Base-by-base conservation (phyloP, 2,888 invertebrate species). In the Drosophila mayaguana region DNA sequence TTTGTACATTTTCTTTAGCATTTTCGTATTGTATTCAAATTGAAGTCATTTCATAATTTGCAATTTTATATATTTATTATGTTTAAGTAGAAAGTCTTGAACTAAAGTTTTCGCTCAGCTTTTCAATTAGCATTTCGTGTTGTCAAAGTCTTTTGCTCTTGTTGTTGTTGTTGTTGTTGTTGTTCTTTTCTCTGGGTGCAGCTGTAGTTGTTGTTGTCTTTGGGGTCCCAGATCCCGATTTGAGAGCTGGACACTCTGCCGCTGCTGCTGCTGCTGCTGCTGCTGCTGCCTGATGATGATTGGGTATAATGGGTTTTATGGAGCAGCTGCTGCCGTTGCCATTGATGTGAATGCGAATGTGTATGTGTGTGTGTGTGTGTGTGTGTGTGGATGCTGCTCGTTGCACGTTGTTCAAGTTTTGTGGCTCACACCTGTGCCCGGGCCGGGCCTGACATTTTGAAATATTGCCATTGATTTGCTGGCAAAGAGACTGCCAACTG, bases 221-320 rank as follows among this genome's bases (percentile, higher is more conserved):
- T 66, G 64, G 76, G 63, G 56, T 78, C 56, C 69, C 50, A 70
- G 84, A 81, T 83, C 87, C 84, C 81, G 76, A 83, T 83, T 86
- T 67, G 56, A 72, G 75, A 76, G 61, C 84, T 76, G 76, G 84
- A 83, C 81, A 76, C 87, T 51, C 65, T 18, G 59, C 59, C 48
- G 59, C 59, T 53, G 57, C 63, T 50, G 72, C 73, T 78, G 78
- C 76, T n/a, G n/a, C n/a, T n/a, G 59, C 59, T 53, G 59, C 59
- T 53, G 57, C 63, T 50, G 72, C 73, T 78, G 78, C 76, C 87
- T 86, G 86, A 86, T 88, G 86, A 88, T 86, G 86, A 88, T 86
- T 88, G 86, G 86, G 80, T 80, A 88, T 86, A 86, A 86, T 86
- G 88, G 88, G 81, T 81, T 88, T 86, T 85, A 88, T 85, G 86